These are phyloP conservation scores for Hemaris fuciformis DNA, from an alignment of 2,888 invertebrate species.

Conservation along the genomic window DNA sequence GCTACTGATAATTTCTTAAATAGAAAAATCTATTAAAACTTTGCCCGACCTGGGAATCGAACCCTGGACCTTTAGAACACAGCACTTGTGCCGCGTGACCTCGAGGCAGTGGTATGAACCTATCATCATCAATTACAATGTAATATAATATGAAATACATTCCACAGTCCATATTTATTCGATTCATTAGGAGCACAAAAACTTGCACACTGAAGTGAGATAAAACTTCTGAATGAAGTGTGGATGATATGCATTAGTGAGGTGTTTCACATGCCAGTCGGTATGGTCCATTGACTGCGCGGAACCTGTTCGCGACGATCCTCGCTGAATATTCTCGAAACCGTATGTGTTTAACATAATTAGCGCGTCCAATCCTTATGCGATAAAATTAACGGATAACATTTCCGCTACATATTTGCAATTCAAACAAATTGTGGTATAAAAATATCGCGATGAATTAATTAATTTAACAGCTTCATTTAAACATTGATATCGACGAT, in stretches of 20 bases:
- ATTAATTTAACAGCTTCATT: background rate
- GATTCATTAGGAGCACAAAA: background rate
- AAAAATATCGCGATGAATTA: background rate
- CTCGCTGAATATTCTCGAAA: background rate
- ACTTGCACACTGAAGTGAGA: background rate
- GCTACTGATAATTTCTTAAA: no score
- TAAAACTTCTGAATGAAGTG: background rate
- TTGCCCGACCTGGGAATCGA: no score
- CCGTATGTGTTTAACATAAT: background rate
- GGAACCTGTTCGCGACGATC: background rate
- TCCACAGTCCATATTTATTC: background rate
- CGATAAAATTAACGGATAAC: background rate
- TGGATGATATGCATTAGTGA: background rate
- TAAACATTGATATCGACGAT: background rate
- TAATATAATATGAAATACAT: no score
- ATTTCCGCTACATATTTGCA: background rate
- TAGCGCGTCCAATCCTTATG: background rate
- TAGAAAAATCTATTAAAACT: no score
- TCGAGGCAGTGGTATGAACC: no score
- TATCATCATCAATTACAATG: no score
- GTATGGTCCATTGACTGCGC: background rate
- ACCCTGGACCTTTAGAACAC: no score
- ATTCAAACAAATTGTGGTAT: background rate
- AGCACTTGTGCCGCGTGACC: no score
- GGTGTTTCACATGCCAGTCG: background rate